Conservation (phyloP, 2,797 vertebrate species). For the Dendrocincla tyrannina region DNA sequence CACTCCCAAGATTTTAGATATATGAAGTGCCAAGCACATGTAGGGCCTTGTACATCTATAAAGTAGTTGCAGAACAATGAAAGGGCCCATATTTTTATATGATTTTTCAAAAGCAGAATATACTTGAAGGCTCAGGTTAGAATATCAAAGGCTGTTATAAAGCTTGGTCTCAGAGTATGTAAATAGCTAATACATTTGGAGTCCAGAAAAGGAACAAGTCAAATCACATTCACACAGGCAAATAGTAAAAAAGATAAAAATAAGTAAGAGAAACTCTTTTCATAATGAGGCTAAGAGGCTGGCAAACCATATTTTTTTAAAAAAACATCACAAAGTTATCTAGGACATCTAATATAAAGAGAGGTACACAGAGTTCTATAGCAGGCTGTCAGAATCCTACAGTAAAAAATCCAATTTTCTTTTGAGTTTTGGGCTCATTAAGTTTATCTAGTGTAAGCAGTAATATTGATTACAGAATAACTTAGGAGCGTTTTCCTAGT, state of each 20-base stretch:
- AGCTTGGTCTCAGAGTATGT: neutral
- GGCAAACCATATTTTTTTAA: neutral
- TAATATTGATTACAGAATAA: neutral
- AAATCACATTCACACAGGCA: neutral
- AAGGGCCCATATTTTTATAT: neutral
- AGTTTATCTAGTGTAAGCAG: neutral
- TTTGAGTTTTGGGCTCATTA: neutral
- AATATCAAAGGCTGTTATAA: neutral
- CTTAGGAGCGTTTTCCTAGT: neutral
- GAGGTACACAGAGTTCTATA: neutral
- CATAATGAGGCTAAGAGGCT: neutral
- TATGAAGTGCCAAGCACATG: neutral
- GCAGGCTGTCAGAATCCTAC: accelerated
- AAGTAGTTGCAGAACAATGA: neutral
- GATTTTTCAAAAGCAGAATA: neutral
- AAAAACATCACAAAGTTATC: neutral
- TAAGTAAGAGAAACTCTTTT: neutral
- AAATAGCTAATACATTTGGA: neutral
- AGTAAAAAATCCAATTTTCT: neutral
- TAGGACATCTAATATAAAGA: neutral
- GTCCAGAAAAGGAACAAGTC: neutral
- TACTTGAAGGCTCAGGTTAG: neutral
- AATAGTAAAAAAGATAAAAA: neutral
- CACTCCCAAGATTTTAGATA: neutral
- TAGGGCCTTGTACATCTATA: neutral